Percentiles rank a stretch among this genome's conserved stretches.
Conservation (phyloP, 2,797 vertebrate species). For the Crenichthys baileyi region DNA sequence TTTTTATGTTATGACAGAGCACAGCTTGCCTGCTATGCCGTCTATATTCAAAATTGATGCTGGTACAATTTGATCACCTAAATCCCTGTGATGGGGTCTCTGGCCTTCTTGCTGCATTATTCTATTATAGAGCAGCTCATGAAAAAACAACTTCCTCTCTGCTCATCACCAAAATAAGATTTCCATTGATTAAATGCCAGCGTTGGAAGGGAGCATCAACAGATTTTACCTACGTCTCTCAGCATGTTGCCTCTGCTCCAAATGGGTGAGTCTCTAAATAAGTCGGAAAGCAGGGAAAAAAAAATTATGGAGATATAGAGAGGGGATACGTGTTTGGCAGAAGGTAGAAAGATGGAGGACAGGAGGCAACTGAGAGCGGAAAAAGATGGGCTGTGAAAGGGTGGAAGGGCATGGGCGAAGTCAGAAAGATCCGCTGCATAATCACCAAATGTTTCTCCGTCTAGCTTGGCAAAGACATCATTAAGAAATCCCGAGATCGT, state of each 20-base stretch:
- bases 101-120: slow-evolving; percentile 72
- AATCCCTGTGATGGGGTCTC: slow-evolving; percentile 62
- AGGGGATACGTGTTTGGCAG: slow-evolving; percentile 28
- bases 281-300: slow-evolving; percentile 41
- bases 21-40: slow-evolving; percentile 31
- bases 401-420: slow-evolving; percentile 14
- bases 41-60: slow-evolving; percentile 64
- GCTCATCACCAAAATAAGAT: slow-evolving; percentile 80
- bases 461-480: slow-evolving; percentile 72
- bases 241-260: slow-evolving; percentile 61
- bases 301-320: slow-evolving; percentile 28
- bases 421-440: slow-evolving; percentile 57
- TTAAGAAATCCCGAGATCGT: slow-evolving; percentile 72
- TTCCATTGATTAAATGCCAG: slow-evolving; percentile 84
- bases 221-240: slow-evolving; percentile 71
- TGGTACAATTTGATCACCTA: slow-evolving; percentile 70
- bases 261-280: slow-evolving; percentile 48
- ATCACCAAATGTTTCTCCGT: slow-evolving; percentile 66
- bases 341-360: slow-evolving; percentile 28
- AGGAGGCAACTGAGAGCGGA: slow-evolving; percentile 19
- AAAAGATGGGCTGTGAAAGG: slow-evolving; percentile 51
- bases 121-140: slow-evolving; percentile 71
- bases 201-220: slow-evolving; percentile 69
- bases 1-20: slow-evolving; percentile 31
- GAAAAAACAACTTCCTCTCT: slow-evolving; percentile 77